Evolutionary conservation across 2,113 vertebrate species (phyloP), one percentile per base, ranked within the genome.

Genomic region (Fregetta grallaria): DNA sequence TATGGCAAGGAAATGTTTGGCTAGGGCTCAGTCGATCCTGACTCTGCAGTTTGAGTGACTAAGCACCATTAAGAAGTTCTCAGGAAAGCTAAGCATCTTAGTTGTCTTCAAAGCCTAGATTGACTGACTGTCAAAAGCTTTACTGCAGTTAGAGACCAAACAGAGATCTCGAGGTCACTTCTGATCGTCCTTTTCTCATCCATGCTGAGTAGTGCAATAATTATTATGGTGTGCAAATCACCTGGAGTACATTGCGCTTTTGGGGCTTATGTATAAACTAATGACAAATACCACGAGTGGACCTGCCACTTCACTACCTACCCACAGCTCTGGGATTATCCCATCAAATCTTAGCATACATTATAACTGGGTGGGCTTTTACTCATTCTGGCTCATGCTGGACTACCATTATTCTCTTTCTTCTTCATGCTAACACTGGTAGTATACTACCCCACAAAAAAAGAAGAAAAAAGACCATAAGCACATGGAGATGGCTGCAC

Each of bases 31-130:
- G 90, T 86, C 0, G 0, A 71, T 81, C 70, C 70, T 91, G 71
- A 96, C 90, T 85, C 44, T 82, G 94, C 94, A 94, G 66, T 55
- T 73, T 88, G 75, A 94, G 83, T 96, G 94, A 96, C 96, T 96
- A 96, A 96, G 96, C 92, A 96, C 53, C 87, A 76, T 73, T 94
- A 90, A 87, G 89, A 92, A 79, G 66, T 90, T 88, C 58, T 93
- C 74, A 66, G 92, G 66, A 76, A 95, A 76, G 74, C 27, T 91
- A 75, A 96, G 62, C 12, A 15, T 62, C 40, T 83, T 91, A 91
- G 53, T 78, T 79, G 66, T 68, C 77, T 93, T 95, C 84, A 87
- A 91, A 96, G 90, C 40, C 80, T 92, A 70, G 73, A 56, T 3
- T 94, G 84, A 97, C 72, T 83, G 68, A 80, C 65, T 94, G 91